Base-by-base conservation (phyloP, 2,113 vertebrate genomes). In the Scopus umbretta region DNA sequence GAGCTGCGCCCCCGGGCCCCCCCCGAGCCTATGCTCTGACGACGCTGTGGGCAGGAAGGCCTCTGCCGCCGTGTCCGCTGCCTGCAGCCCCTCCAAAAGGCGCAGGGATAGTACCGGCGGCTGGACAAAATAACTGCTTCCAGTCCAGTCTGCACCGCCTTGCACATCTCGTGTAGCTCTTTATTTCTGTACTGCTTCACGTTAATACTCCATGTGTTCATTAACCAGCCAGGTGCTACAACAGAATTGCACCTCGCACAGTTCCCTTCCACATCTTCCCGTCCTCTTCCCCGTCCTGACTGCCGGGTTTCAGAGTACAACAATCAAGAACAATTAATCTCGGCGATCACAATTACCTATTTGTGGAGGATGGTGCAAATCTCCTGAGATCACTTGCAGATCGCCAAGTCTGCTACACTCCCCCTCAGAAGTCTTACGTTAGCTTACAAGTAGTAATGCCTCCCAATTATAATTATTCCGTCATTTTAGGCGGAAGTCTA, bases 181-280 rank as follows among this genome's bases (percentile, higher is more conserved):
- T 9, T 8, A 0, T 26, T 16, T 18, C 16, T 3, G 23, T 10
- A 1, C 62, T 5, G 34, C 42, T 26, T 27, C 11, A 0, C 2
- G 38, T 10, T 9, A 3, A 13, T 10, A 11, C 2, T 19, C 16
- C 6, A 1, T 5, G 2, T 1, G 30, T 10, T 42, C 58, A 7
- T 20, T 27, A 2, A 13, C 12, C 16, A 5, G 16, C 25, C 59
- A 5, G 30, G 40, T 2, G 3, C 50, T 16, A 5, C 21, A 3
- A 3, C 15, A 5, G 30, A 2, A 15, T 7, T 1, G 18, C 16
- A 8, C 23, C 38, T 20, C 1, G 1, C 1, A 4, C 5, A 6
- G 5, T 10, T 55, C 18, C 27, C 38, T 20, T 19, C 11, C 17
- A 7, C 14, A 4, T 6, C 40, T 17, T 36, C 8, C 13, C 2